Evolutionary conservation across 2,888 invertebrate species (phyloP).

Genomic region (Acleris literana): DNA sequence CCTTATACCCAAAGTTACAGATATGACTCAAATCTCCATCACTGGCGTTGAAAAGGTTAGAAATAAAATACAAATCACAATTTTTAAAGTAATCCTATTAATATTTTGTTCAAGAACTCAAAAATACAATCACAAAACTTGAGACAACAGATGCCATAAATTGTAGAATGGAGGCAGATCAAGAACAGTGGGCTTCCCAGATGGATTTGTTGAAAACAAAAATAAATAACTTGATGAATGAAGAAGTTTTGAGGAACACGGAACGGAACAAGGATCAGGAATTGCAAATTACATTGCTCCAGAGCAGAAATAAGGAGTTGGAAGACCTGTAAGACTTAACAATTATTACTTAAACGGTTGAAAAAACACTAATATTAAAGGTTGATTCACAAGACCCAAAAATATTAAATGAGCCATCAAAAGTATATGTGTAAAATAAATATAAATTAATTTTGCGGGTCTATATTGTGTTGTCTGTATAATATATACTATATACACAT

Average conservation of each 20-base stretch:
- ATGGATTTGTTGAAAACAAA: slow-evolving; percentile 55
- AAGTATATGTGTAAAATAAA: no score
- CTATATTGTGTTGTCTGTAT: no score
- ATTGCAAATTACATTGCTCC: slow-evolving; percentile 52
- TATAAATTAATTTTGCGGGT: no score
- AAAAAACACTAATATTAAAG: no score
- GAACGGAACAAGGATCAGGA: slow-evolving; percentile 54
- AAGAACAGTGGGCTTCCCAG: slow-evolving; percentile 52
- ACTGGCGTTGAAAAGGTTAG: no score
- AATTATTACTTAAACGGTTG: not conserved
- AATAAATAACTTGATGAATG: slow-evolving; percentile 52
- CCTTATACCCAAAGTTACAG: no score
- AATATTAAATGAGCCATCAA: no score
- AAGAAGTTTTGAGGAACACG: slow-evolving; percentile 53
- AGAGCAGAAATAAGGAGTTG: slow-evolving; percentile 56
- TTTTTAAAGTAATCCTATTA: no score
- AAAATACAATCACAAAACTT: slow-evolving; percentile 49
- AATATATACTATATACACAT: no score
- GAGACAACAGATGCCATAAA: slow-evolving; percentile 46
- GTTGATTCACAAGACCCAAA: no score
- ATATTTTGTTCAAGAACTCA: slow-evolving; percentile 52
- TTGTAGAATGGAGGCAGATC: slow-evolving; percentile 51
- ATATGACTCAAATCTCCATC: no score
- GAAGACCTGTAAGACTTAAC: slow-evolving; percentile 59
- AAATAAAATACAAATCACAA: no score